phyloP scores from a whole-genome alignment of 2,888 invertebrate genomes.

The Notocelia uddmanniana region DNA sequence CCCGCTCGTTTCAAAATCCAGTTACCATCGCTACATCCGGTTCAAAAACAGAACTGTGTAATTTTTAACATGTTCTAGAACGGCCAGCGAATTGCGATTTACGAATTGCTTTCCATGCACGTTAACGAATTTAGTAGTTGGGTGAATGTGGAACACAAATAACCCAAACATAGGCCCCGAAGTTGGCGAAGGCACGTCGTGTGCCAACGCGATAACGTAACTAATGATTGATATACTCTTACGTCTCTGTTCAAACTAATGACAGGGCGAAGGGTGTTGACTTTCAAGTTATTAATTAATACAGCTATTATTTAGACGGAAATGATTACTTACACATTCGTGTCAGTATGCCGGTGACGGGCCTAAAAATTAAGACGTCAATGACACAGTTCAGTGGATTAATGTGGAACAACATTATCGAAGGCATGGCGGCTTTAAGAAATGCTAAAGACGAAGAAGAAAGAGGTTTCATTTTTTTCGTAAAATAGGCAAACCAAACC shows the following conservation, averaged over 20 bases:
- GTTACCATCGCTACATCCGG: conserved; percentile 71
- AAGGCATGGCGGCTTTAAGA: no score
- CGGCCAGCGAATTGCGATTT: conserved; percentile 51
- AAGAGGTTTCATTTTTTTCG: no score
- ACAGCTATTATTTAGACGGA: conserved; percentile 77
- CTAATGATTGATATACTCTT: conserved; percentile 83
- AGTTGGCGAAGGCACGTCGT: conserved; percentile 72
- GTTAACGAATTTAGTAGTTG: conserved; percentile 60
- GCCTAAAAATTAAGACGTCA: conserved; percentile 41
- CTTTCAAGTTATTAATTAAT: conserved; percentile 85
- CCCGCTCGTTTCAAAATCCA: conserved; percentile 69
- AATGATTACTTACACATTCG: conserved; percentile 57
- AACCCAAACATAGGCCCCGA: conserved; percentile 69
- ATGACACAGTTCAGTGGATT: conserved; percentile 13
- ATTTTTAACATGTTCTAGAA: conserved; percentile 69
- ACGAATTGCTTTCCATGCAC: conserved; percentile 52
- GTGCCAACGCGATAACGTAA: conserved; percentile 76
- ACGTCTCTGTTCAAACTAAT: conserved; percentile 80
- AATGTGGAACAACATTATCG: background rate
- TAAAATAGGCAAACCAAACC: no score
- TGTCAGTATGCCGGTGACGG: conserved; percentile 40
- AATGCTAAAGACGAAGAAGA: no score
- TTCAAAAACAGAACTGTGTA: conserved; percentile 73
- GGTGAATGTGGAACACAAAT: conserved; percentile 55
- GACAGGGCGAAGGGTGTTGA: conserved; percentile 83